phyloP scores from a whole-genome alignment of 2,113 vertebrate species.

The Passer montanus region DNA sequence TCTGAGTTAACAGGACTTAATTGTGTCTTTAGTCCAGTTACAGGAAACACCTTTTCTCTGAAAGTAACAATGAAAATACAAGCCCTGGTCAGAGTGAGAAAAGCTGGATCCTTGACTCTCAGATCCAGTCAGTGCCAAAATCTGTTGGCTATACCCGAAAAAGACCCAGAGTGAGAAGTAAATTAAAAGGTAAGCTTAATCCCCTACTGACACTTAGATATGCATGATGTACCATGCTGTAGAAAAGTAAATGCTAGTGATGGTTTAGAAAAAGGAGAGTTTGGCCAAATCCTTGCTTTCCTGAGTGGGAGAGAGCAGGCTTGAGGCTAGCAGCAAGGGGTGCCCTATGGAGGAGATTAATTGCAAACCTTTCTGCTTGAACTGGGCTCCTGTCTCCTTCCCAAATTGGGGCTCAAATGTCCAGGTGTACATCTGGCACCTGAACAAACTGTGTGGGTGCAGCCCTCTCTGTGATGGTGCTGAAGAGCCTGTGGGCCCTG shows the following conservation, averaged over 20 bases:
- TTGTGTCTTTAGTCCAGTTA: background rate
- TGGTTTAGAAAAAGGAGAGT: background rate
- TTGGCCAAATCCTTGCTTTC: background rate
- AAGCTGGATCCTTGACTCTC: constrained; percentile 62
- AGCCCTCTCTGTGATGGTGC: background rate
- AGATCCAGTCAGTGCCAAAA: background rate
- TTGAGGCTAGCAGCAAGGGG: rapidly evolving
- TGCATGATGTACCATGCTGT: rapidly evolving
- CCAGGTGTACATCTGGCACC: background rate
- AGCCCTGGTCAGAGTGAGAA: constrained; percentile 56
- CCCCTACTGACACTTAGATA: background rate
- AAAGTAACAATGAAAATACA: constrained; percentile 53
- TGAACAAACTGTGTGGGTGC: background rate
- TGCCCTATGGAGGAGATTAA: rapidly evolving
- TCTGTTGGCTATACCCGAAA: constrained; percentile 55
- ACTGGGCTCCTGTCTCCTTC: rapidly evolving
- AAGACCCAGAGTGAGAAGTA: constrained; percentile 51
- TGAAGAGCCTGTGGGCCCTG: background rate
- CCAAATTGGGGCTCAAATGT: background rate
- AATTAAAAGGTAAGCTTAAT: constrained; percentile 66
- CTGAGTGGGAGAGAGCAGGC: background rate
- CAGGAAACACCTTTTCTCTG: constrained; percentile 73
- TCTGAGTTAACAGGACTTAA: background rate
- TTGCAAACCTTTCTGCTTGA: rapidly evolving
- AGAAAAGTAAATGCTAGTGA: background rate